Percentiles rank a stretch among this genome's conserved stretches.
phyloP scores from a whole-genome alignment of 2,113 vertebrate genomes.

The Phoenicopterus ruber region DNA sequence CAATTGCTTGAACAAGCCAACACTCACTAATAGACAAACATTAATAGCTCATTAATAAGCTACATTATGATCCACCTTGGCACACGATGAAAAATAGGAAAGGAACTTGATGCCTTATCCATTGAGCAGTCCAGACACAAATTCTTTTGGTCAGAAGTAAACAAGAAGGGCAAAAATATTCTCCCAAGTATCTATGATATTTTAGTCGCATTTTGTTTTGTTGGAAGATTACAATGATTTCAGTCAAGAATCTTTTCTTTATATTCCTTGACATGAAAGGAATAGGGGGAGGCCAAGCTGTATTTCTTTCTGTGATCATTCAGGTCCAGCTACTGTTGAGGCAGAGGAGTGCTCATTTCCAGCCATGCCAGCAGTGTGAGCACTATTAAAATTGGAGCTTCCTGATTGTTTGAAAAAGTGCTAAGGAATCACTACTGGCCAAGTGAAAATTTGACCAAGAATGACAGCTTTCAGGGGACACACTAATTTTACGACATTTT shows the following conservation, averaged over 20 bases:
- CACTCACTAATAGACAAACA: not conserved
- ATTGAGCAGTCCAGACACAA: not conserved
- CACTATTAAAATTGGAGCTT: not conserved
- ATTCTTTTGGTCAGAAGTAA: not conserved
- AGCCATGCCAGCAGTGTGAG: not conserved
- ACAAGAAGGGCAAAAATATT: not conserved
- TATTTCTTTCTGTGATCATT: not conserved
- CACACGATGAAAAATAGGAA: not conserved
- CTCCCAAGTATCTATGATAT: not conserved
- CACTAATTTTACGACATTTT: not conserved
- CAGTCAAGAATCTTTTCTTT: not conserved
- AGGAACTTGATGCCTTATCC: not conserved
- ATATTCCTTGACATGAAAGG: not conserved
- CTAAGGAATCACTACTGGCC: not conserved
- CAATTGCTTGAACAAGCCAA: not conserved
- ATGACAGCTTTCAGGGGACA: not conserved
- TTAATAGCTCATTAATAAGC: not conserved
- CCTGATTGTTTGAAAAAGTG: not conserved
- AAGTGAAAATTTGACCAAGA: not conserved
- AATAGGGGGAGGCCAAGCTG: not conserved
- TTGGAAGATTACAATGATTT: not conserved
- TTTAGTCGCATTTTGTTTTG: not conserved
- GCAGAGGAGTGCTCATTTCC: not conserved
- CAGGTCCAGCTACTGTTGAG: not conserved
- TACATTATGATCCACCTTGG: not conserved